These are phyloP conservation scores for Arnoldichthys spilopterus DNA, from an alignment of 2,797 vertebrate genomes.

Conservation along the genomic window DNA sequence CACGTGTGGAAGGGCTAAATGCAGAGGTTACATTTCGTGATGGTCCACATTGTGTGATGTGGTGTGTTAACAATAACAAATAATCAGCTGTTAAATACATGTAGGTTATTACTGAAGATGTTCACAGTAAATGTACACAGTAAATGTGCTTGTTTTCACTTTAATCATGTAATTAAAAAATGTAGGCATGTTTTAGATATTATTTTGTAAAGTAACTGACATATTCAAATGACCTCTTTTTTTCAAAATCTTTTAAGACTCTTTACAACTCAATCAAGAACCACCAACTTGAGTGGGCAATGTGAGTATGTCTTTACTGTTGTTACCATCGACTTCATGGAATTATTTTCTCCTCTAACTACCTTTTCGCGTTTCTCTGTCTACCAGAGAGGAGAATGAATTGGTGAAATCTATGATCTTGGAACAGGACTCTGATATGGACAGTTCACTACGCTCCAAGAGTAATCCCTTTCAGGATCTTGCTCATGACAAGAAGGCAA, in stretches of 20 bases:
- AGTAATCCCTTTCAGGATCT: constrained; percentile 85
- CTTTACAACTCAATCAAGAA: constrained; percentile 88
- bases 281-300: constrained; percentile 86
- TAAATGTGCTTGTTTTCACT: too few relatives aligned
- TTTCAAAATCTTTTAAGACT: constrained; percentile 68
- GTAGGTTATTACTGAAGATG: too few relatives aligned
- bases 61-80: too few relatives aligned
- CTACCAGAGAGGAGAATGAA: constrained; percentile 80
- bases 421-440: constrained; percentile 62
- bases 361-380: background rate
- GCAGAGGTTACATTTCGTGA: too few relatives aligned
- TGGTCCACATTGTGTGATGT: too few relatives aligned
- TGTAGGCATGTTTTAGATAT: too few relatives aligned
- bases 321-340: background rate
- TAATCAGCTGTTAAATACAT: background rate
- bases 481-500: constrained; percentile 76
- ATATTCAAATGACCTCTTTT: too few relatives aligned
- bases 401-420: constrained; percentile 61
- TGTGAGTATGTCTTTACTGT: constrained; percentile 77
- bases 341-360: background rate
- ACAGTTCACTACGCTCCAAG: constrained; percentile 71
- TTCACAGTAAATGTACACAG: too few relatives aligned
- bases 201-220: too few relatives aligned
- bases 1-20: too few relatives aligned
- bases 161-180: too few relatives aligned